Evolutionary conservation across 2,888 invertebrate species (phyloP), one percentile per base, ranked within the genome.

Genomic region (Trypoxylon attenuatum): DNA sequence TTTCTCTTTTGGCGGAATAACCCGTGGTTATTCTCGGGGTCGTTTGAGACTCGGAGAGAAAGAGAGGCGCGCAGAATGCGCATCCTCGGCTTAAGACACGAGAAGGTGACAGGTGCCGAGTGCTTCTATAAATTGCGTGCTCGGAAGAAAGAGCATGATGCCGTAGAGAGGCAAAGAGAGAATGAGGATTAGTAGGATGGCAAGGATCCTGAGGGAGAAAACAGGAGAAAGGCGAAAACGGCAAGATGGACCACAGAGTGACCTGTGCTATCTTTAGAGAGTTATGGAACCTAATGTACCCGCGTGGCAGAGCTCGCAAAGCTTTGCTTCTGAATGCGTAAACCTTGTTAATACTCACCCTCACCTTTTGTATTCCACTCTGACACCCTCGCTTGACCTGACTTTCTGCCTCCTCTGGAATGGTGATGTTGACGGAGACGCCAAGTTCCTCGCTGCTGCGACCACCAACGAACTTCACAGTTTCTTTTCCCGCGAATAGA

Each of bases 101-200:
- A 58, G 69, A 69, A 79, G 76, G 73, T 82, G 82, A 81, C 83
- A 83, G 83, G 83, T 83, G 83, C 81, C 72, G 82, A 79, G 82
- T 79, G 79, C 65, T 78, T 78, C 79, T 77, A 82, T 82, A 82
- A 83, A 83, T 82, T 81, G 75, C 73, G 45, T 71, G 64, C 72
- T 49, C 52, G 55, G 59, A 64, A 67, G 68, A 68, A 62, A 43
- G 53, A 68, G 59, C 47, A 64, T 45, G 54, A 52, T n/a, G n/a
- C n/a, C n/a, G n/a, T n/a, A n/a, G 53, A 66, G 56, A 58, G 19
- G 19, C 42, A 70, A 51, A 53, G 55, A 54, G 50, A 54, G 25
- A 25, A 25, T 4, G 25, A 4, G 25, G 5, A 8, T 4, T 25
- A 10, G 13, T 8, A 13, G n/a, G 25, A 46, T 33, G 27, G 41